phyloP scores from a whole-genome alignment of 2,797 vertebrate genomes.

The Gymnodraco acuticeps region DNA sequence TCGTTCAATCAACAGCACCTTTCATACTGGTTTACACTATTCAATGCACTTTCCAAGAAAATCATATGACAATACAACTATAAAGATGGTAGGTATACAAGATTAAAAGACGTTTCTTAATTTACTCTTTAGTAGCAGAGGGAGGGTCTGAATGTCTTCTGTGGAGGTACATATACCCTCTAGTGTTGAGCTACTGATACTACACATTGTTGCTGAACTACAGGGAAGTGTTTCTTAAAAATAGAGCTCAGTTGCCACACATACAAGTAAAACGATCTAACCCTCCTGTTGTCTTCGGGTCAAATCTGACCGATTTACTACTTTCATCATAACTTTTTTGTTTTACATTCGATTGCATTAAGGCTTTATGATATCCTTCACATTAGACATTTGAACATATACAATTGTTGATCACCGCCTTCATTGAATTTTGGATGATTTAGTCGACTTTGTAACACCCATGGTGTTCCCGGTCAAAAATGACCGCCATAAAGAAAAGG shows the following conservation, averaged over 20 bases:
- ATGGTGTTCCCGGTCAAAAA: too few species aligned
- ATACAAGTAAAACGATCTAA: not conserved
- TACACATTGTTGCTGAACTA: slow-evolving; percentile 15
- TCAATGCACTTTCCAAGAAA: not conserved
- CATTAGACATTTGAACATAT: too few species aligned
- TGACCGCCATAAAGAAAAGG: too few species aligned
- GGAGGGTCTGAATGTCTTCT: not conserved
- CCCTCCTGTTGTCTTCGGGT: too few species aligned
- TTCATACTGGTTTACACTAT: not conserved
- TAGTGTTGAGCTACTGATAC: slow-evolving; percentile 35
- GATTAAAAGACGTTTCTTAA: not conserved
- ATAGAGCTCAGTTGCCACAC: not conserved
- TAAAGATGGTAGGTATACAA: not conserved
- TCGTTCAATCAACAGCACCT: not conserved
- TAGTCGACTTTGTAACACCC: too few species aligned
- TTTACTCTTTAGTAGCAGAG: not conserved
- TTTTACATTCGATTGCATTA: too few species aligned
- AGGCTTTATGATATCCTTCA: too few species aligned
- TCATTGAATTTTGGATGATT: too few species aligned
- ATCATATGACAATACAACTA: not conserved
- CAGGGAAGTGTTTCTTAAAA: not conserved
- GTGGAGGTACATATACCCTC: slow-evolving; percentile 29
- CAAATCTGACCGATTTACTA: too few species aligned
- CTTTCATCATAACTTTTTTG: too few species aligned
- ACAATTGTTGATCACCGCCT: too few species aligned